Conservation (phyloP, 2,888 invertebrate species). For the Leptopilina syphax region DNA sequence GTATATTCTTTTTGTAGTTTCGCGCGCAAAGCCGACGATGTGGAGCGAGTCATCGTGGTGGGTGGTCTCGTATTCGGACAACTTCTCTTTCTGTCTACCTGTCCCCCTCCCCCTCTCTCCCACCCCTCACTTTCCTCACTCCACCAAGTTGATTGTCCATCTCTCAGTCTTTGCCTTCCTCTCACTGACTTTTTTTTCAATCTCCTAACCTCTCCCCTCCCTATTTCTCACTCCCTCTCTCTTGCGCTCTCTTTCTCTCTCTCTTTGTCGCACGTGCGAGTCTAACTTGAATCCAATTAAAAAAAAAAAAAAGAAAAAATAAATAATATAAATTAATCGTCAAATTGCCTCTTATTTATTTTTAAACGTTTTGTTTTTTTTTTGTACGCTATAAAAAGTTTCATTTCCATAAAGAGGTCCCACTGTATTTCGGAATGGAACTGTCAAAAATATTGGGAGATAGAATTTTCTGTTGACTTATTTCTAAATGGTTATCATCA, state of each 20-base stretch:
- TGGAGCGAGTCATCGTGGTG: slow-evolving; percentile 60
- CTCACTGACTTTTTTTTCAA: slow-evolving; percentile 34
- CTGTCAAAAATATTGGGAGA: background rate
- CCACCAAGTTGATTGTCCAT: slow-evolving; percentile 46
- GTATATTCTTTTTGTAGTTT: slow-evolving; percentile 57
- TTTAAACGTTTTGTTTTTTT: background rate
- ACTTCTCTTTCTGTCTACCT: slow-evolving; percentile 56
- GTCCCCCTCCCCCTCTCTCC: slow-evolving; percentile 42
- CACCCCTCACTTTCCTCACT: slow-evolving; percentile 37
- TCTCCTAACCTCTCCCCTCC: slow-evolving; percentile 49
- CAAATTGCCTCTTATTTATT: background rate
- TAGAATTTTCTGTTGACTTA: too few species aligned
- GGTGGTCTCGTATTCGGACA: slow-evolving; percentile 69
- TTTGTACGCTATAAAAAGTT: too few species aligned
- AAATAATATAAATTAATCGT: background rate
- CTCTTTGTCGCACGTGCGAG: slow-evolving; percentile 48
- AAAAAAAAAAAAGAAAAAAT: background rate
- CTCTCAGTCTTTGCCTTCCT: slow-evolving; percentile 52
- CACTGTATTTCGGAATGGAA: background rate
- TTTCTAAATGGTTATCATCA: too few species aligned
- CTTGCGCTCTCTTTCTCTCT: slow-evolving; percentile 45
- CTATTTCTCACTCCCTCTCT: slow-evolving; percentile 45
- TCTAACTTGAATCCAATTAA: slow-evolving; percentile 43
- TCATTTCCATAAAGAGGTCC: too few species aligned
- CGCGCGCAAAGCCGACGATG: slow-evolving; percentile 64